Base-by-base conservation (phyloP, 37 sponge, comb jelly and placozoan genomes). In the Crambe crambe region DNA sequence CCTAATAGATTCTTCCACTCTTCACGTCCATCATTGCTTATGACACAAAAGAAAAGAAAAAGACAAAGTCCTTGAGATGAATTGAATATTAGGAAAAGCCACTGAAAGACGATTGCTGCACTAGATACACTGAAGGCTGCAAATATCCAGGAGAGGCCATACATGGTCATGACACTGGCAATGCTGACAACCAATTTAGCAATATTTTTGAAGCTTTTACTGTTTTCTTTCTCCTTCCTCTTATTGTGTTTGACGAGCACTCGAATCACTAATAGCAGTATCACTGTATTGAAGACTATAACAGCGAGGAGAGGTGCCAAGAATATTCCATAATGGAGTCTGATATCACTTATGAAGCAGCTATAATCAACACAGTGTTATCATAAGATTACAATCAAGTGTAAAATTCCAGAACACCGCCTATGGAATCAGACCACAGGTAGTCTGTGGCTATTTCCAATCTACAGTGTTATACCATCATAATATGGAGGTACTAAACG, bases 131-230 rank as follows among this genome's bases (percentile, higher is more conserved):
- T 87, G 44, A 87, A 70, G 27, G 82, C 83, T 42, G 80, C 92
- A 62, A 92, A 79, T 18, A 87, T 23, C 92, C 92, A 92, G 0
- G 80, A 81, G 10, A 83, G 74, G 12, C 92, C 92, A 40, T 84
- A 78, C 67, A 86, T 38, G 12, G 35, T 23, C 86, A 86, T 86
- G 20, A 86, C 47, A 27, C 80, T 69, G 27, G 42, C 32, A 68
- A 86, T 38, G 23, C 79, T 78, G 68, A 72, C 44, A 23, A 86
- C 10, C 23, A 71, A 30, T 40, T 71, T 86, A 25, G 54, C 15
- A 1, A 32, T 70, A 1, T 17, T 26, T n/a, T 43, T 61, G 21
- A 42, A 17, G 12, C 23, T 35, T 21, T 9, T 60, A 26, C 27
- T 20, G 61, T 25, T 63, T 27, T 57, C 59, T 38, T 41, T 77